Evolutionary conservation across 2,888 invertebrate genomes (phyloP).

Genomic region (Pammene aurita): DNA sequence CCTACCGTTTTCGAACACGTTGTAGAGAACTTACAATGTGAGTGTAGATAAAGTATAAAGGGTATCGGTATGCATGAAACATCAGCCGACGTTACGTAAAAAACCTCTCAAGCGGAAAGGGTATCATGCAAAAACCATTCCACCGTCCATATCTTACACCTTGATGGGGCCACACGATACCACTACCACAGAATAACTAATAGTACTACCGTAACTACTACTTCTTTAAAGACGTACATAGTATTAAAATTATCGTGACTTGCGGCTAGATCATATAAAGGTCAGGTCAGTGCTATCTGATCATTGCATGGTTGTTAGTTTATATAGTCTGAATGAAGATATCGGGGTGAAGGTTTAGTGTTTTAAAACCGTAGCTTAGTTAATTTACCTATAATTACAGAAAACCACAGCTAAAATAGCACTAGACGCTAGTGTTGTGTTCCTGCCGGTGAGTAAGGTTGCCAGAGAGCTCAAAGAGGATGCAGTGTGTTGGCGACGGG

Average conservation of each 20-base stretch:
- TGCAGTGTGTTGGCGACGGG: too few relatives aligned
- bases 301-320: not conserved
- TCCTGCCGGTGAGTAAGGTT: too few relatives aligned
- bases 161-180: constrained; percentile 11
- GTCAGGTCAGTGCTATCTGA: constrained; percentile 13
- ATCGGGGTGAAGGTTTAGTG: constrained; percentile 11
- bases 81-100: constrained; percentile 3
- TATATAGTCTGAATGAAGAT: constrained; percentile 13
- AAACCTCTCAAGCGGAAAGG: not conserved
- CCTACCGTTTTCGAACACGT: too few relatives aligned
- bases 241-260: not conserved
- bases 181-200: too few relatives aligned
- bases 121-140: constrained; percentile 10
- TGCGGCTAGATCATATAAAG: not conserved
- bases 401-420: too few relatives aligned
- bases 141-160: not conserved
- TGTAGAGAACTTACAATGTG: too few relatives aligned
- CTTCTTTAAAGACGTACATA: not conserved
- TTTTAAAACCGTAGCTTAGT: not conserved
- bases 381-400: too few relatives aligned
- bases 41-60: constrained; percentile 5
- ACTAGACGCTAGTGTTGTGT: too few relatives aligned
- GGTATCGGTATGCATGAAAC: not conserved
- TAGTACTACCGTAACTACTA: too few relatives aligned
- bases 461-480: too few relatives aligned